A percentile compares a stretch with the other conserved stretches of the same genome.
Conservation (phyloP, 2,888 invertebrate genomes). For the Cartodere bifasciata region DNA sequence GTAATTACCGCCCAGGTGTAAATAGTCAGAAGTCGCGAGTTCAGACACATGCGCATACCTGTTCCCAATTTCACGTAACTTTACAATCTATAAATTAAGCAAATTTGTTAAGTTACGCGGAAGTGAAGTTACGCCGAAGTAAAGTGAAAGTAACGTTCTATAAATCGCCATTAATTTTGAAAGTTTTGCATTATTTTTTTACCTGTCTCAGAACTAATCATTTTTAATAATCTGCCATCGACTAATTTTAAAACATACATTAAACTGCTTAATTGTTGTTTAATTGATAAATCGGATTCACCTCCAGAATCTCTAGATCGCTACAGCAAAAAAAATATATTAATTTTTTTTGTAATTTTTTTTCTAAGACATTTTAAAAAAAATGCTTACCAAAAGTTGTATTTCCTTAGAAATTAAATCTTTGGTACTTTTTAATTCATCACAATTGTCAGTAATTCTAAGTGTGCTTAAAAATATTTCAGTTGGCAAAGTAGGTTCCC, state of each 20-base stretch:
- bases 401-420: conserved; percentile 74
- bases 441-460: conserved; percentile 63
- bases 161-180: conserved; percentile 1
- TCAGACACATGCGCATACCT: too few relatives aligned
- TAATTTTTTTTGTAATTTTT: neutral
- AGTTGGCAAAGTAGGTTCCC: conserved; percentile 59
- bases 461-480: conserved; percentile 78
- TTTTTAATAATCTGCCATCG: conserved; percentile 39
- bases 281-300: conserved; percentile 68
- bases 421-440: conserved; percentile 70
- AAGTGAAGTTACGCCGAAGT: too few relatives aligned
- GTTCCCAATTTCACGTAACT: too few relatives aligned
- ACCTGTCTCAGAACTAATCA: conserved; percentile 27
- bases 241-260: conserved; percentile 67
- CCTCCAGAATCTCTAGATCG: conserved; percentile 78
- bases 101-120: too few relatives aligned
- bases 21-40: too few relatives aligned
- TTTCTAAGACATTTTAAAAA: conserved; percentile 4
- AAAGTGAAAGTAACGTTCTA: too few relatives aligned
- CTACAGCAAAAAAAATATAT: conserved; percentile 31
- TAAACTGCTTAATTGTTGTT: conserved; percentile 76
- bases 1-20: too few relatives aligned
- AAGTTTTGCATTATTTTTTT: too few relatives aligned
- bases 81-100: too few relatives aligned
- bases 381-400: conserved; percentile 47